phyloP scores from a whole-genome alignment of 2,888 invertebrate genomes.

The Metopia argyrocephala region DNA sequence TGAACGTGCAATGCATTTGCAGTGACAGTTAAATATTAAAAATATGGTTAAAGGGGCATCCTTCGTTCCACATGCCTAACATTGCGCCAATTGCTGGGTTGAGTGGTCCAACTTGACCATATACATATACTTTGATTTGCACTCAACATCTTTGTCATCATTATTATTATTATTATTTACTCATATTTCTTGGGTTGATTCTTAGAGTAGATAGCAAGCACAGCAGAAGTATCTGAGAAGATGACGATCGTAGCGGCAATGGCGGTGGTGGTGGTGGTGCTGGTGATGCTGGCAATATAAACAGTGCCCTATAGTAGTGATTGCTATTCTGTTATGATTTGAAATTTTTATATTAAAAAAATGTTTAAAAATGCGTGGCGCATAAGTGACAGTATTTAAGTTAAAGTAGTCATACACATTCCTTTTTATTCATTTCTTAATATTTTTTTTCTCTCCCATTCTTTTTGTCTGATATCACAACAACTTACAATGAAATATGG shows the following conservation, averaged over 20 bases:
- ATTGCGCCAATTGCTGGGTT: slow-evolving; percentile 46
- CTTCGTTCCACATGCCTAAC: slow-evolving; percentile 62
- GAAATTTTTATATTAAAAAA: slow-evolving; percentile 61
- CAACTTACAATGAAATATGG: slow-evolving; percentile 46
- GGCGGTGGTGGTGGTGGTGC: not conserved
- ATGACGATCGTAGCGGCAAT: not conserved
- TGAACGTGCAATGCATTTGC: slow-evolving; percentile 73
- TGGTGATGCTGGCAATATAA: too few species aligned
- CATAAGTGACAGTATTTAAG: slow-evolving; percentile 65
- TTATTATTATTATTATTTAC: slow-evolving; percentile 49
- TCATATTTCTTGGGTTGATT: slow-evolving; percentile 52
- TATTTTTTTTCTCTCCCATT: slow-evolving; percentile 5
- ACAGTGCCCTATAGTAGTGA: too few species aligned
- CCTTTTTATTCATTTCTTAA: slow-evolving; percentile 56
- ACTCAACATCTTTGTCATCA: slow-evolving; percentile 3
- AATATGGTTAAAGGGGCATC: slow-evolving; percentile 49
- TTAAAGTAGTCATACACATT: slow-evolving; percentile 65
- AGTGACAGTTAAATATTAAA: slow-evolving; percentile 19
- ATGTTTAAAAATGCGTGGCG: slow-evolving; percentile 65
- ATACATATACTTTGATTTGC: not conserved
- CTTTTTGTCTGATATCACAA: slow-evolving; percentile 1
- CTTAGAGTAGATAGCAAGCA: slow-evolving; percentile 41
- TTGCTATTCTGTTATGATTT: slow-evolving; percentile 56
- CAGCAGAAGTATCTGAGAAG: slow-evolving; percentile 7
- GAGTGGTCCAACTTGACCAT: not conserved